These are phyloP conservation scores for Dipus sagitta DNA, from an alignment of 2,797 vertebrate genomes.

Conservation along the genomic window DNA sequence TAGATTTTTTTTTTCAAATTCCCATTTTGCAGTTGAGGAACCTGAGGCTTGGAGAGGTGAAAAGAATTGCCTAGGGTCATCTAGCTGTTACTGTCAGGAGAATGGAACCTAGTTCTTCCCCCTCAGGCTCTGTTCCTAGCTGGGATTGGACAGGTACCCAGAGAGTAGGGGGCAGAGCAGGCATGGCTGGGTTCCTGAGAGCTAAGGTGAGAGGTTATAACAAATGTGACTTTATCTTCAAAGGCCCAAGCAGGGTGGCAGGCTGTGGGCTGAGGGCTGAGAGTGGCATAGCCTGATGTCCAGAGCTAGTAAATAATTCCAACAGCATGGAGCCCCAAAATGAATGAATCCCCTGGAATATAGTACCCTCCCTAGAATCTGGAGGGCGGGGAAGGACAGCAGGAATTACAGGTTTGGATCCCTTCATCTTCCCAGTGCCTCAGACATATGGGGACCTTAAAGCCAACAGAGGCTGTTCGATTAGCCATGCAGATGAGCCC, in stretches of 20 bases:
- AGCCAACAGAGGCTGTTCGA: neutral
- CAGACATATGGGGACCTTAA: neutral
- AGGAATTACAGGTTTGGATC: neutral
- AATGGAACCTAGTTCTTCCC: neutral
- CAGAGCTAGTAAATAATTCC: neutral
- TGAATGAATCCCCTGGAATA: neutral
- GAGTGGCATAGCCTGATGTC: too few relatives aligned
- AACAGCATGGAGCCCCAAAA: neutral
- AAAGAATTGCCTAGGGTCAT: neutral
- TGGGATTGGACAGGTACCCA: neutral
- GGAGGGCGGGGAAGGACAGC: neutral
- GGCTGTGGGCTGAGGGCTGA: neutral
- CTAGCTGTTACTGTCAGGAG: neutral
- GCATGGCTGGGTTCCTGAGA: neutral
- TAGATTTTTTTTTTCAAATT: slow-evolving; percentile 37
- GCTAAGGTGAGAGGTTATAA: neutral
- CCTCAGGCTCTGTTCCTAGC: neutral
- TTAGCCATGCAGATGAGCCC: neutral
- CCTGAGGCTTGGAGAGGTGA: slow-evolving; percentile 6
- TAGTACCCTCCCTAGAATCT: neutral
- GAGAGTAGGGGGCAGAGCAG: neutral
- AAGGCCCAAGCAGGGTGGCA: neutral
- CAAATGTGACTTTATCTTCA: neutral
- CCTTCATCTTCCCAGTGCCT: neutral
- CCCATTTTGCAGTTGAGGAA: slow-evolving; percentile 68